phyloP scores from a whole-genome alignment of 2,113 vertebrate genomes.

The Ellobius talpinus region DNA sequence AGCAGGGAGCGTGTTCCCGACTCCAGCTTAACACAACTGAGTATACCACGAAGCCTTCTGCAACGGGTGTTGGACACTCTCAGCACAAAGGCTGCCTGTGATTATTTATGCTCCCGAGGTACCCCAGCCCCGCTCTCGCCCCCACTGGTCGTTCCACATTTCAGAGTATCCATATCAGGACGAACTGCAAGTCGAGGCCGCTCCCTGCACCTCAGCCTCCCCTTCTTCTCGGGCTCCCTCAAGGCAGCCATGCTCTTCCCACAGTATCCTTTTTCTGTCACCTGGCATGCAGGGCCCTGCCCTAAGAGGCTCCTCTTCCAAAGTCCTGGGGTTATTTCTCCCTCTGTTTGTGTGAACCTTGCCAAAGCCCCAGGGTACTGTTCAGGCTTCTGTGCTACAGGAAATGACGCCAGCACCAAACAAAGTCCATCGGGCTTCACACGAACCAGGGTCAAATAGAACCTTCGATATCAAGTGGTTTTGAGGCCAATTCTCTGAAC shows the following conservation, averaged over 20 bases:
- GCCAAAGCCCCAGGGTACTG: background rate
- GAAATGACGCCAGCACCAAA: background rate
- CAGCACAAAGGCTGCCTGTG: background rate
- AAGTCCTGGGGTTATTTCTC: background rate
- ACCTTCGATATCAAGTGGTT: background rate
- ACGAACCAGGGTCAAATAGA: background rate
- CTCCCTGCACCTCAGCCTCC: background rate
- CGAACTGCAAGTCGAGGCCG: background rate
- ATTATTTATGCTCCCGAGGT: background rate
- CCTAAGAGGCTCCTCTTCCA: background rate
- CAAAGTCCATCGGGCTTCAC: background rate
- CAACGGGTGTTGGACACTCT: background rate
- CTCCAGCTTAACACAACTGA: background rate
- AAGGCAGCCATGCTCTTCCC: accelerated
- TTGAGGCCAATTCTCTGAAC: background rate
- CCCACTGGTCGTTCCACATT: background rate
- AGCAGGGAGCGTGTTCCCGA: background rate
- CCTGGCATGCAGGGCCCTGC: background rate
- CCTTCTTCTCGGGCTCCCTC: background rate
- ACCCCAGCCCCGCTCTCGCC: too few relatives aligned
- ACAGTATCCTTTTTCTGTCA: background rate
- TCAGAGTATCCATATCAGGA: background rate
- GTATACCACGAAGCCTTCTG: background rate
- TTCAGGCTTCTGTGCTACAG: background rate
- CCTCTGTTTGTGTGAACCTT: background rate